phyloP scores from a whole-genome alignment of 2,113 vertebrate genomes.

The Pachypanchax playfairii region DNA sequence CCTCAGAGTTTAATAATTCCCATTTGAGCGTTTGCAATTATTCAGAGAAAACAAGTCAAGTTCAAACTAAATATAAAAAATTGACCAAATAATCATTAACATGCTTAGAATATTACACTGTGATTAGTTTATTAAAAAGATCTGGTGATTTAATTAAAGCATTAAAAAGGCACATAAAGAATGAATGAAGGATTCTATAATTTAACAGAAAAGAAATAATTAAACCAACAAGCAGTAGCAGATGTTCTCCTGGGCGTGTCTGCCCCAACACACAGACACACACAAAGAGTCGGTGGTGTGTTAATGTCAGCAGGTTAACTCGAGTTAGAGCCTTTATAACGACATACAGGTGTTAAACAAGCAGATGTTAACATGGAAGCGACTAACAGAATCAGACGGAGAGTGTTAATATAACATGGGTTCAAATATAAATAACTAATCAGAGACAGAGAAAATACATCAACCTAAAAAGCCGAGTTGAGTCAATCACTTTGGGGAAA shows the following conservation, averaged over 20 bases:
- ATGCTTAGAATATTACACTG: conserved; percentile 12
- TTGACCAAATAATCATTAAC: neutral
- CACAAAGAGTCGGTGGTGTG: conserved; percentile 52
- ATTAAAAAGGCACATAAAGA: neutral
- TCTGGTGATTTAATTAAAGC: neutral
- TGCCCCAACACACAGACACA: conserved; percentile 28
- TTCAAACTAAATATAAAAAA: conserved; percentile 3
- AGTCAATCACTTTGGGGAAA: conserved; percentile 27
- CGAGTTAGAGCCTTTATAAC: neutral
- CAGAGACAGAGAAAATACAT: conserved; percentile 20
- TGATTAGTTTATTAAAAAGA: conserved; percentile 25
- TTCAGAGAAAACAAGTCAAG: conserved; percentile 2
- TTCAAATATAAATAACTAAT: conserved; percentile 6
- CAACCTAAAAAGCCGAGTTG: conserved; percentile 11
- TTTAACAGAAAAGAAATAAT: conserved; percentile 27
- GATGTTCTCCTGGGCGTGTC: conserved; percentile 48
- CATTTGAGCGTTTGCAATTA: neutral
- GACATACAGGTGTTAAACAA: neutral
- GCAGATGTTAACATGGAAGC: neutral
- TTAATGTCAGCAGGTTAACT: conserved; percentile 61
- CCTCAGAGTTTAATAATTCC: neutral
- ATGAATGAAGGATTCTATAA: conserved; percentile 20
- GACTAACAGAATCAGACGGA: neutral
- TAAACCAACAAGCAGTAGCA: conserved; percentile 37
- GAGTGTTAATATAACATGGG: neutral